A percentile compares a stretch with the other conserved stretches of the same genome.
phyloP scores from a whole-genome alignment of 2,797 vertebrate species.

The Tinamus major region DNA sequence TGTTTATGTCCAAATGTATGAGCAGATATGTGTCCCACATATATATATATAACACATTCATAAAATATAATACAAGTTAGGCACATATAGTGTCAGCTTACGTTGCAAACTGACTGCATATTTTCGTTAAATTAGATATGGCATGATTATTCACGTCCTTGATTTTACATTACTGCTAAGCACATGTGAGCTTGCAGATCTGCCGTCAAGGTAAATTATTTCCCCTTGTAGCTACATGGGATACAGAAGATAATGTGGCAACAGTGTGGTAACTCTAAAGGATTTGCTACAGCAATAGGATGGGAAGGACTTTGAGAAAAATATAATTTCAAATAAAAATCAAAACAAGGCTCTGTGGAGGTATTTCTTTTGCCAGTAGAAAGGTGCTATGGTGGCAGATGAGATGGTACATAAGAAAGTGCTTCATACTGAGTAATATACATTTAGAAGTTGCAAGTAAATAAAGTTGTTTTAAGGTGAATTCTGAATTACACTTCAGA shows the following conservation, averaged over 20 bases:
- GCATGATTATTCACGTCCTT: background rate
- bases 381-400: background rate
- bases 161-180: conserved; percentile 42
- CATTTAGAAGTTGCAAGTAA: background rate
- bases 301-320: background rate
- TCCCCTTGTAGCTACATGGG: background rate
- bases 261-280: background rate
- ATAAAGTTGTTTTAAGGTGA: background rate
- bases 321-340: background rate
- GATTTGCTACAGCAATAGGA: background rate
- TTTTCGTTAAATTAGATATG: background rate
- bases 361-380: background rate
- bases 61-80: background rate
- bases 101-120: background rate
- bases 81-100: background rate
- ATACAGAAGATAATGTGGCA: conserved; percentile 20
- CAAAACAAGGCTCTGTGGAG: background rate
- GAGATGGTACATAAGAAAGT: background rate
- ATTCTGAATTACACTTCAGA: background rate
- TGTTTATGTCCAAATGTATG: background rate
- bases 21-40: background rate
- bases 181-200: conserved; percentile 10
- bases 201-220: conserved; percentile 16
- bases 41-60: background rate
- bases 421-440: background rate